Conservation (phyloP, 2,888 invertebrate genomes). For the Phyllotreta cruciferae region DNA sequence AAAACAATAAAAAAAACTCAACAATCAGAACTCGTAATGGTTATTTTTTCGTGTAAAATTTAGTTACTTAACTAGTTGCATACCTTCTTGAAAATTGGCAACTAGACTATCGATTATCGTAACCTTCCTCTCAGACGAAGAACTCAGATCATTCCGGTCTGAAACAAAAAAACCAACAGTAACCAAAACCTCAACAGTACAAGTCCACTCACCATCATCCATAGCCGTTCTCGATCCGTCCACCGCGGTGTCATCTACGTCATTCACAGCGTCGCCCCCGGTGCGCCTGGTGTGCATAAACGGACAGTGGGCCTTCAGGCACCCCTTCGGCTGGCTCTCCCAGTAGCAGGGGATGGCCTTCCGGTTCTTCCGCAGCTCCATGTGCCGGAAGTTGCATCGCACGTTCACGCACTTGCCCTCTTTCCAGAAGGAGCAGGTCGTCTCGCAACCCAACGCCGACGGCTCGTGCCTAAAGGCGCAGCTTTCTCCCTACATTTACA, state of each 20-base stretch:
- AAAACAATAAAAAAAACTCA: slow-evolving; percentile 26
- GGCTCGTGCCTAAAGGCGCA: slow-evolving; percentile 88
- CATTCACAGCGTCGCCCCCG: slow-evolving; percentile 44
- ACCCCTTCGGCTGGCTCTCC: slow-evolving; percentile 86
- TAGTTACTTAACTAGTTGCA: slow-evolving; percentile 69
- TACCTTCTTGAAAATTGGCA: slow-evolving; percentile 84
- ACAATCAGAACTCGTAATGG: too few species aligned
- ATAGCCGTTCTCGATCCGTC: not conserved
- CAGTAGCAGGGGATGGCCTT: slow-evolving; percentile 86
- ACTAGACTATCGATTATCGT: slow-evolving; percentile 74
- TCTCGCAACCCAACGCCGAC: slow-evolving; percentile 81
- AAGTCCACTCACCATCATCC: not conserved
- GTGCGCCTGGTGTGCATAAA: slow-evolving; percentile 72
- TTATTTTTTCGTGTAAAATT: slow-evolving; percentile 7
- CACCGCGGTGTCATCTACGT: slow-evolving; percentile 23
- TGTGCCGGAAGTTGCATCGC: slow-evolving; percentile 83
- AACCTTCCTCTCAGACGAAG: slow-evolving; percentile 52
- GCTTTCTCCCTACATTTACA: slow-evolving; percentile 69
- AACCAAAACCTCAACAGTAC: not conserved
- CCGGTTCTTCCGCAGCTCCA: slow-evolving; percentile 85
- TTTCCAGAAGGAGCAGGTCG: slow-evolving; percentile 82
- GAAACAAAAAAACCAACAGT: slow-evolving; percentile 29
- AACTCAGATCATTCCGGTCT: slow-evolving; percentile 44
- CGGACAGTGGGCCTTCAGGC: slow-evolving; percentile 84
- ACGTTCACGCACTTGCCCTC: slow-evolving; percentile 80